phyloP scores from a whole-genome alignment of 1,140 invertebrate species.

The Cherax quadricarinatus region DNA sequence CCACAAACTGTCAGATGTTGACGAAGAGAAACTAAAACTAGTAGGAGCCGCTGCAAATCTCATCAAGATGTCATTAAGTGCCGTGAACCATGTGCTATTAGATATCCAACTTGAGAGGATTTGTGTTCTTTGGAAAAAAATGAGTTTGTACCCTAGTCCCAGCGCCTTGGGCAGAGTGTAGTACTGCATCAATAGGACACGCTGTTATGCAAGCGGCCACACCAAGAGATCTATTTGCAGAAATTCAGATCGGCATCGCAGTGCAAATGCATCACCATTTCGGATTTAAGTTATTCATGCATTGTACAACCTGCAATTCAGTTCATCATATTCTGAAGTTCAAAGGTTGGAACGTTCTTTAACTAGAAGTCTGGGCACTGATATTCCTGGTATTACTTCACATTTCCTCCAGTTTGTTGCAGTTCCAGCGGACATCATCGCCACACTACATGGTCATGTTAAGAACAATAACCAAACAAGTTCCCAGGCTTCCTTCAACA shows the following conservation, averaged over 20 bases:
- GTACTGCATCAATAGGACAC: constrained; percentile 71
- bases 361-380: neutral
- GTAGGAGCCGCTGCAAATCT: constrained; percentile 22
- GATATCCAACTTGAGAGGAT: neutral
- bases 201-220: constrained; percentile 73
- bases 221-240: constrained; percentile 73
- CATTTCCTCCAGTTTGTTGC: constrained; percentile 17
- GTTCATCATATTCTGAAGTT: constrained; percentile 73
- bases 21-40: constrained; percentile 5
- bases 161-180: constrained; percentile 1
- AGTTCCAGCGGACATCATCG: neutral
- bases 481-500: neutral
- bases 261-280: constrained; percentile 74
- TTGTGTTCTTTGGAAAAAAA: neutral
- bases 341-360: constrained; percentile 31
- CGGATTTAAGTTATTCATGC: constrained; percentile 73
- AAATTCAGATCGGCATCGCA: constrained; percentile 73
- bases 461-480: neutral
- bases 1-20: neutral
- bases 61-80: constrained; percentile 19
- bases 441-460: constrained; percentile 12
- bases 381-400: neutral
- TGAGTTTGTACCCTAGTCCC: neutral
- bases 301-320: constrained; percentile 70
- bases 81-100: neutral